Percentiles rank a stretch among this genome's conserved stretches.
phyloP scores from a whole-genome alignment of 2,888 invertebrate genomes.

The Danaus chrysippus region DNA sequence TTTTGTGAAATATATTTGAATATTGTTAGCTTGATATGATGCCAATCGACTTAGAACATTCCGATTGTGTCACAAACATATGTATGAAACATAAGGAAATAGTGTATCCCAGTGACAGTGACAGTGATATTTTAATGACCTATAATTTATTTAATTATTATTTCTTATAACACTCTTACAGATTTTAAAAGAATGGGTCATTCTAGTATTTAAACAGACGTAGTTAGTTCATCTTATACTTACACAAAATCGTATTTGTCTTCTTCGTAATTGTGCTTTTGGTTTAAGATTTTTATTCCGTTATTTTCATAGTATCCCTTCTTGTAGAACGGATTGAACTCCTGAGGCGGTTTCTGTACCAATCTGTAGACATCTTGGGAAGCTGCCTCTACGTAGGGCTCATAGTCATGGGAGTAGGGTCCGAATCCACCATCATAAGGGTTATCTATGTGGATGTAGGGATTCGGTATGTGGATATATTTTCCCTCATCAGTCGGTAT shows the following conservation, averaged over 20 bases:
- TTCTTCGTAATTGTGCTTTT: constrained; percentile 70
- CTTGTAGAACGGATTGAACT: constrained; percentile 66
- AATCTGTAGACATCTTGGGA: constrained; percentile 59
- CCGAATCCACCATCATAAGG: constrained; percentile 70
- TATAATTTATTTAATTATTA: no score
- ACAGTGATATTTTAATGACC: not conserved
- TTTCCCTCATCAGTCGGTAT: constrained; percentile 68
- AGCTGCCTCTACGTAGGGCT: constrained; percentile 71
- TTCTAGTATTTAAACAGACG: no score
- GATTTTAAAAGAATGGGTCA: no score
- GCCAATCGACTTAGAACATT: constrained; percentile 16
- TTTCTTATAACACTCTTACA: no score
- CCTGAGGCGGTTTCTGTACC: constrained; percentile 55
- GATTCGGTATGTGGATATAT: constrained; percentile 75
- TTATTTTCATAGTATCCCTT: constrained; percentile 75
- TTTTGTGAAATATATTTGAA: constrained; percentile 39
- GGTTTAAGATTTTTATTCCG: constrained; percentile 72
- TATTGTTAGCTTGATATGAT: constrained; percentile 45
- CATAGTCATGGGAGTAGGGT: constrained; percentile 68
- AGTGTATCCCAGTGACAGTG: constrained; percentile 15
- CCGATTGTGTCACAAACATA: constrained; percentile 14
- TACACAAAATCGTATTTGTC: constrained; percentile 76
- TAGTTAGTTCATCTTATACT: constrained; percentile 42
- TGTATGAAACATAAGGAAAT: constrained; percentile 27
- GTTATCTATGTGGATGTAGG: constrained; percentile 74